These are phyloP conservation scores for Melopsittacus undulatus DNA, from an alignment of 2,797 vertebrate genomes.

Conservation along the genomic window DNA sequence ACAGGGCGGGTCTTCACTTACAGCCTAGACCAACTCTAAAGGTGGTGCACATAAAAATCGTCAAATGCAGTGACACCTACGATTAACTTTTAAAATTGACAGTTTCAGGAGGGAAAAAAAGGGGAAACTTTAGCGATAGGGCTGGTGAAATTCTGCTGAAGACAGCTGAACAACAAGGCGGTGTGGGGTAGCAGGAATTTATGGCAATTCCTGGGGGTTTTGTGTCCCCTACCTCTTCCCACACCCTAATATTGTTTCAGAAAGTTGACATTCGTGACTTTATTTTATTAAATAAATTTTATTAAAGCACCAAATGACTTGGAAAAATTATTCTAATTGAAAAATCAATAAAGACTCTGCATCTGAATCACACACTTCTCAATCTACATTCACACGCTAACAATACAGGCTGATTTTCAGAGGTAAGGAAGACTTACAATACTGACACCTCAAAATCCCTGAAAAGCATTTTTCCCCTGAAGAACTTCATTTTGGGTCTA, in stretches of 20 bases:
- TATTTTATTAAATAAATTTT: not conserved
- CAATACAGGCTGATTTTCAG: not conserved
- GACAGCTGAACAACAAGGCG: not conserved
- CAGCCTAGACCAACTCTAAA: not conserved
- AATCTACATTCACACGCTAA: not conserved
- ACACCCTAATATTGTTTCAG: not conserved
- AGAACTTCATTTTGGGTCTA: not conserved
- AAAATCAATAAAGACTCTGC: not conserved
- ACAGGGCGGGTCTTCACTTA: not conserved
- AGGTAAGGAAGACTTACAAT: not conserved
- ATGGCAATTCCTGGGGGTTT: rapidly evolving
- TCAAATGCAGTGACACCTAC: not conserved
- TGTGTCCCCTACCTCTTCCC: not conserved
- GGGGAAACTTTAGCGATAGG: not conserved
- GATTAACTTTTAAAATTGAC: not conserved
- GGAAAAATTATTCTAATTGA: not conserved
- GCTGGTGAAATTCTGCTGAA: not conserved
- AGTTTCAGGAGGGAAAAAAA: not conserved
- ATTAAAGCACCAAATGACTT: not conserved
- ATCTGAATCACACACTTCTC: not conserved
- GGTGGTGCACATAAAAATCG: not conserved
- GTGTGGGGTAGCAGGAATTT: not conserved
- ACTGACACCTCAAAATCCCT: not conserved
- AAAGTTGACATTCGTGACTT: not conserved
- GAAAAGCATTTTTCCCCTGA: not conserved